phyloP scores from a whole-genome alignment of 2,113 vertebrate species.

The Psettodes erumei region DNA sequence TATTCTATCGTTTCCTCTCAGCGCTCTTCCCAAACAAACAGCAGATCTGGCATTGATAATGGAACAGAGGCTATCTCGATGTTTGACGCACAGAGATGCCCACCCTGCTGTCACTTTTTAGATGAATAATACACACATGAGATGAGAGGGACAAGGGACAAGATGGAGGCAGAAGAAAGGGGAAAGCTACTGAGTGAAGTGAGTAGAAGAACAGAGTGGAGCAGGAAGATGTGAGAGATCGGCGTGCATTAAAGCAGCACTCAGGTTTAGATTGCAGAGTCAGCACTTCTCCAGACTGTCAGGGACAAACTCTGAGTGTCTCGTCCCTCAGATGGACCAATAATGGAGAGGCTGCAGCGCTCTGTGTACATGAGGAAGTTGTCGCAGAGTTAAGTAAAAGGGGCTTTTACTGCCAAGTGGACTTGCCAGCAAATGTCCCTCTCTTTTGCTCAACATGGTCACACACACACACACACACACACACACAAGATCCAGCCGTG shows the following conservation, averaged over 20 bases:
- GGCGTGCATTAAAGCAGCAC: constrained; percentile 76
- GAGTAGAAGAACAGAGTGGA: constrained; percentile 46
- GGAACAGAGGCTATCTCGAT: constrained; percentile 68
- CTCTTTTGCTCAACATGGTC: constrained; percentile 53
- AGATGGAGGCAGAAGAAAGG: constrained; percentile 34
- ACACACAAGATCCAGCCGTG: constrained; percentile 10
- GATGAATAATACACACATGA: constrained; percentile 84
- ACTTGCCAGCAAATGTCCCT: constrained; percentile 38
- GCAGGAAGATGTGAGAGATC: constrained; percentile 33
- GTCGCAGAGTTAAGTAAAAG: constrained; percentile 69
- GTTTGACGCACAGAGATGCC: constrained; percentile 70
- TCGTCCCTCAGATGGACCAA: constrained; percentile 45
- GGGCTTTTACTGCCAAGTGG: constrained; percentile 67
- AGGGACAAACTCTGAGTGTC: constrained; percentile 75
- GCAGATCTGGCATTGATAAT: constrained; percentile 80
- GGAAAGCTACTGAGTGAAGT: constrained; percentile 36
- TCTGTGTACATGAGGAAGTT: not conserved
- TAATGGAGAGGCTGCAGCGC: constrained; percentile 32
- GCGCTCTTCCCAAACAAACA: constrained; percentile 73
- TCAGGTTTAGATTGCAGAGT: constrained; percentile 77
- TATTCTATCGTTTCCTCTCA: constrained; percentile 37
- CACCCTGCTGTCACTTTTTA: constrained; percentile 77
- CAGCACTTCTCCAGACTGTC: constrained; percentile 74
- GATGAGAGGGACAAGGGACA: constrained; percentile 52
- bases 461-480: constrained; percentile 7